Base-by-base conservation (phyloP, 2,113 vertebrate genomes). In the Poeciliopsis occidentalis region DNA sequence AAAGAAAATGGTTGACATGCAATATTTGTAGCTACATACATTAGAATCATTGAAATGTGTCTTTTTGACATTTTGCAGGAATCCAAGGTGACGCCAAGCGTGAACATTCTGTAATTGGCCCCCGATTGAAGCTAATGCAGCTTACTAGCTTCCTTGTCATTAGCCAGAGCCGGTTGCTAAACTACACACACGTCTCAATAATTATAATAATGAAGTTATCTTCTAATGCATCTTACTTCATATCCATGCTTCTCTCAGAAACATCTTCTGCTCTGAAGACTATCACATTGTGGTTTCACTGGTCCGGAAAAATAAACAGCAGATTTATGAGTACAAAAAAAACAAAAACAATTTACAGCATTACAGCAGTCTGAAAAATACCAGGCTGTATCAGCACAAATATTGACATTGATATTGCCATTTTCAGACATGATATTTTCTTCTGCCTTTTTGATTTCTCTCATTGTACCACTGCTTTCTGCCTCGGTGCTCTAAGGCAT, bases 401-500 rank as follows among this genome's bases (percentile, higher is more conserved):
- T n/a, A 6, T 57, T 57, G 51, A n/a, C 17, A 57, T 57, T n/a
- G 51, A 57, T 57, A 57, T 57, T 24, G 8, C 5, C 22, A 57
- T 57, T 57, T 57, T n/a, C 51, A 57, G 51, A 57, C 24, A n/a
- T n/a, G 7, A 11, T 57, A 57, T 57, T 24, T 57, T 57, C 51
- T 57, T 24, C 22, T 24, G 51, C 51, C 51, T 24, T 54, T 57
- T n/a, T 57, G 51, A n/a, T 57, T 57, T n/a, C 8, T n/a, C 51
- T 57, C 51, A 75, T 78, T 69, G 69, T 3, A 2, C 17, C 75
- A 1, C 47, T 54, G 79, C 79, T 86, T 80, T 68, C 61, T 72
- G 74, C 39, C 30, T 78, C 60, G 73, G 62, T 24, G 19, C 76
- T 80, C 71, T 81, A 54, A 75, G 64, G 57, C 79, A 87, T 87